phyloP scores from a whole-genome alignment of 1,140 invertebrate species.

The Drosophila bocki region DNA sequence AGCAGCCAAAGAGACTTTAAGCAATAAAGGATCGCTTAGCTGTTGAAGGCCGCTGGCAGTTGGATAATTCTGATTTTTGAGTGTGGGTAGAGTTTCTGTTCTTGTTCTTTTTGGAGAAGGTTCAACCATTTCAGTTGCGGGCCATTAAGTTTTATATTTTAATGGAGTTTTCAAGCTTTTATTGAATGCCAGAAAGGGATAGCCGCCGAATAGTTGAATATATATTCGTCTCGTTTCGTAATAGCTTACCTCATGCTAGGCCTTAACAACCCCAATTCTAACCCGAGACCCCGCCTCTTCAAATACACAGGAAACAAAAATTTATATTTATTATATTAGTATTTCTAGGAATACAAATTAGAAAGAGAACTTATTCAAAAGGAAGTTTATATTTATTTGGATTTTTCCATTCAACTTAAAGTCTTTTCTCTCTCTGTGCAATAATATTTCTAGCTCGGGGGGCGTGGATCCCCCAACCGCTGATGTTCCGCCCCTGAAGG shows the following conservation, averaged over 20 bases:
- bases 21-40: slow-evolving; percentile 49
- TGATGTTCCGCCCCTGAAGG: slow-evolving; percentile 23
- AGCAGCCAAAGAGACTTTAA: slow-evolving; percentile 3
- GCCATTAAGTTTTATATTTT: slow-evolving; percentile 20
- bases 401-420: not conserved
- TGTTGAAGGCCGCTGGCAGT: slow-evolving; percentile 29
- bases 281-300: slow-evolving; percentile 10
- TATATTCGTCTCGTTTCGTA: slow-evolving; percentile 21
- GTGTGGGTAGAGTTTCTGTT: not conserved
- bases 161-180: slow-evolving; percentile 11
- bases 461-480: slow-evolving; percentile 40
- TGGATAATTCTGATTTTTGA: slow-evolving; percentile 19
- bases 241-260: slow-evolving; percentile 5
- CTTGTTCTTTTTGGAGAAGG: not conserved
- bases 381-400: not conserved
- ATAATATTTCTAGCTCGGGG: slow-evolving; percentile 11
- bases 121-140: slow-evolving; percentile 9
- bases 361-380: not conserved
- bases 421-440: not conserved
- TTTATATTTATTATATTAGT: rapidly evolving
- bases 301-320: not conserved
- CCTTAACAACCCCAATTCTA: slow-evolving; percentile 29
- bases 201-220: not conserved
- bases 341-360: not conserved
- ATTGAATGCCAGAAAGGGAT: slow-evolving; percentile 15